Evolutionary conservation across 2,113 vertebrate species (phyloP).

Genomic region (Gadus macrocephalus): DNA sequence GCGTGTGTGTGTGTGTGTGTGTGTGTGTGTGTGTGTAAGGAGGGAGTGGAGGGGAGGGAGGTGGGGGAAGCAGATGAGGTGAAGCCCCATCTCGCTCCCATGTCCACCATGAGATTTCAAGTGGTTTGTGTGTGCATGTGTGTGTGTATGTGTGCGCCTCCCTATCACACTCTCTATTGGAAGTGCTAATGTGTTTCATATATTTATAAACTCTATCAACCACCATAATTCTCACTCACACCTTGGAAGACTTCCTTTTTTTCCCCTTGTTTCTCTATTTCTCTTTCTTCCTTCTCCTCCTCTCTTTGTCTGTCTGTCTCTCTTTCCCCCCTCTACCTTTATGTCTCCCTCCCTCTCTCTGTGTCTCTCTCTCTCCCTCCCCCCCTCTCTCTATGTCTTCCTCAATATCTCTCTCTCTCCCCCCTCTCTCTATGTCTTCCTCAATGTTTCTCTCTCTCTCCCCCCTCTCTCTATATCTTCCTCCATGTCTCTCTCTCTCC

Average conservation of each 20-base stretch:
- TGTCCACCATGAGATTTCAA: slow-evolving; percentile 11
- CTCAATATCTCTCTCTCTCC: not conserved
- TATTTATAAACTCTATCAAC: slow-evolving; percentile 52
- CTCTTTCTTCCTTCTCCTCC: not conserved
- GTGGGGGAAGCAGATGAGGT: not conserved
- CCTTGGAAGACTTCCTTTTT: slow-evolving; percentile 19
- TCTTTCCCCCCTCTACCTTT: not conserved
- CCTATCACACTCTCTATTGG: slow-evolving; percentile 27
- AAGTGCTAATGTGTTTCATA: slow-evolving; percentile 46
- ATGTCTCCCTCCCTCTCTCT: too few relatives aligned
- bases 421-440: not conserved
- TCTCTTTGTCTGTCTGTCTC: not conserved
- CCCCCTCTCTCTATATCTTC: too few relatives aligned
- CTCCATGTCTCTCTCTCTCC: too few relatives aligned
- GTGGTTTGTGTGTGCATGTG: slow-evolving; percentile 8
- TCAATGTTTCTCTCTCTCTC: too few relatives aligned
- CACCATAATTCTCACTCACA: slow-evolving; percentile 21
- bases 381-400: too few relatives aligned
- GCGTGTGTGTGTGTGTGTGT: slow-evolving; percentile 12
- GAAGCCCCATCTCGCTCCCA: slow-evolving; percentile 14
- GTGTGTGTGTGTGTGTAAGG: slow-evolving; percentile 2
- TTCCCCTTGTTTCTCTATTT: slow-evolving; percentile 8
- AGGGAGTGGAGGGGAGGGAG: not conserved
- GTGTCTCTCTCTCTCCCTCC: too few relatives aligned
- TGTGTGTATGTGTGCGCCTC: slow-evolving; percentile 27